Evolutionary conservation across 2,797 vertebrate species (phyloP).

Genomic region (Falco novaeseelandiae): DNA sequence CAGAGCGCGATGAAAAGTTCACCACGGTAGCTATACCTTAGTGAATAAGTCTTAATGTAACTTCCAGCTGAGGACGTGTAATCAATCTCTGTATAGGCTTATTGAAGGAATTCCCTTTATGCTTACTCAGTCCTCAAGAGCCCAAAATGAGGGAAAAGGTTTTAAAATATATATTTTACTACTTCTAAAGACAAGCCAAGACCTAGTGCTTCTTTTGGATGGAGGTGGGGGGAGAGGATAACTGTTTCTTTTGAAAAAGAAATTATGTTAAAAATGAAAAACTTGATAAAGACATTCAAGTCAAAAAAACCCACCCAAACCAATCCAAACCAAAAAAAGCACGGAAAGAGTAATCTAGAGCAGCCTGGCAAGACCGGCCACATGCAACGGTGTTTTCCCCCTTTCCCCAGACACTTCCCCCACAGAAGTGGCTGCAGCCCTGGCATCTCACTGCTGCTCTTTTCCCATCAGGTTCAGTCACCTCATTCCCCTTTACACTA

Average conservation of each 20-base stretch:
- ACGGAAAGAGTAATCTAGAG: not conserved
- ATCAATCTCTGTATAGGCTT: constrained; percentile 63
- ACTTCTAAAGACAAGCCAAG: not conserved
- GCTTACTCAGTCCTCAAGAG: constrained; percentile 44
- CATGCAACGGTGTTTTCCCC: not conserved
- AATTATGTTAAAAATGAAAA: not conserved
- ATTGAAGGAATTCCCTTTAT: constrained; percentile 66
- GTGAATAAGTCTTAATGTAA: constrained; percentile 63
- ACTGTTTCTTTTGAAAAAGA: not conserved
- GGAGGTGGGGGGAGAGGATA: not conserved
- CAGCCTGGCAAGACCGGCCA: not conserved
- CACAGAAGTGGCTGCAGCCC: not conserved
- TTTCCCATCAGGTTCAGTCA: not conserved
- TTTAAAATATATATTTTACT: constrained; percentile 1
- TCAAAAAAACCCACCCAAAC: not conserved
- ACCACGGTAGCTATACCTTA: constrained; percentile 50
- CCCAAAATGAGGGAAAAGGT: not conserved
- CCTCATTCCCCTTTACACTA: not conserved
- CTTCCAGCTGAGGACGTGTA: constrained; percentile 67
- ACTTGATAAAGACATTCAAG: not conserved
- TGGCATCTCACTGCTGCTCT: not conserved
- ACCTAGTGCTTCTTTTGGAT: not conserved
- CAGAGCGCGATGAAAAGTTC: constrained; percentile 44
- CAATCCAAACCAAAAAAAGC: not conserved
- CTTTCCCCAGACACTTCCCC: not conserved